Base-by-base conservation (phyloP, 2,888 invertebrate species). In the Clanis bilineata region DNA sequence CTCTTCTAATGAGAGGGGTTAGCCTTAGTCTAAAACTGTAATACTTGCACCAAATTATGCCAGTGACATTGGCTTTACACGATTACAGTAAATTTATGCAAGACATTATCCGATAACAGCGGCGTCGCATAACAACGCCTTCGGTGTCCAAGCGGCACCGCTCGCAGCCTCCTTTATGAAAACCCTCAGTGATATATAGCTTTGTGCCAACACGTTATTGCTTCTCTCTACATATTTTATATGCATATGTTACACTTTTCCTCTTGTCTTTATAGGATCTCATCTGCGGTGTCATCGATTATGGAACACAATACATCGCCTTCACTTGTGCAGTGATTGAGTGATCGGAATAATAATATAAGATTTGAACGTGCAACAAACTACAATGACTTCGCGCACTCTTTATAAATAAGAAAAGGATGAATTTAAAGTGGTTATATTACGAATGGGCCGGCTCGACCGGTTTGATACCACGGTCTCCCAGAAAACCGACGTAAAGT, bases 81-180 rank as follows among this genome's bases (percentile, higher is more conserved):
- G 88, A 88, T 90, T 88, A 89, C 76, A 83, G 82, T 82, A 82
- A 91, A 90, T 90, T 88, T 89, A 91, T 91, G 89, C 88, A 87
- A 90, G 90, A 88, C 87, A 88, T 91, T 90, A 90, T 87, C 85
- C 83, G 80, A 86, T 86, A 86, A 86, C 84, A 84, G 81, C 80
- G 80, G 80, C 82, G 85, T 85, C 82, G 89, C 87, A 89, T 89
- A 90, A 90, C 87, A 88, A 84, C 90, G 88, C 88, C 88, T 87
- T 85, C 84, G 81, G 86, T 85, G 90, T 89, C 90, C 89, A 77
- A 88, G 79, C 77, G 75, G 74, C 75, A 69, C 66, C 67, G 74
- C 73, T 70, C 76, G 77, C 76, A 77, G 81, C 77, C 81, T 83
- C 86, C 83, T 84, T 85, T 90, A 90, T 88, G 88, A 88, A 88